Evolutionary conservation across 1,140 invertebrate species (phyloP).

Genomic region (Acromyrmex echinatior): DNA sequence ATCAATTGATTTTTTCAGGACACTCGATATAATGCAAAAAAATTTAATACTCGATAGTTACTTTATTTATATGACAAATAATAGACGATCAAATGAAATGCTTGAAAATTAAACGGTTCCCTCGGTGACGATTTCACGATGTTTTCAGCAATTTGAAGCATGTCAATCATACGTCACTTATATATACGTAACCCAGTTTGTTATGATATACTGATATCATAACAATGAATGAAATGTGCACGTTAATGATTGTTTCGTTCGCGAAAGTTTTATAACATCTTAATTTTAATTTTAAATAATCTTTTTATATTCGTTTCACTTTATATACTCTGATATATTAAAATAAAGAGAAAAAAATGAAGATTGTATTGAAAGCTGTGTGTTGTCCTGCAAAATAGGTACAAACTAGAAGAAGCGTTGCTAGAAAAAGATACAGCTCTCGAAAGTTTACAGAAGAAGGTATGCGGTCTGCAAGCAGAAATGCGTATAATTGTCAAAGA

Average conservation of each 20-base stretch:
- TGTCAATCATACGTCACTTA: conserved; percentile 41
- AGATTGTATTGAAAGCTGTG: not conserved
- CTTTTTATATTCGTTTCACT: not conserved
- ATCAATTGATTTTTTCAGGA: conserved; percentile 8
- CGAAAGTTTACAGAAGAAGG: conserved; percentile 85
- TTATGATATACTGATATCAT: conserved; percentile 14
- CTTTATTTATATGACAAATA: conserved; percentile 25
- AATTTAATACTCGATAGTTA: conserved; percentile 7
- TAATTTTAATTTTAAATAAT: not conserved
- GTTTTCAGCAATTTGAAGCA: conserved; percentile 42
- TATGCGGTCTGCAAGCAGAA: conserved; percentile 85
- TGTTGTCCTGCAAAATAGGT: conserved; percentile 81
- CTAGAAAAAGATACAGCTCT: conserved; percentile 85
- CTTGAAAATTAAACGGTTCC: conserved; percentile 57
- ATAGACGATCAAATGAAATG: conserved; percentile 48
- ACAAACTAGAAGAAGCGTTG: conserved; percentile 86
- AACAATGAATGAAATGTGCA: conserved; percentile 29
- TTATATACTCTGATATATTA: not conserved
- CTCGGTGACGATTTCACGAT: conserved; percentile 58
- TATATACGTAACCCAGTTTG: not conserved
- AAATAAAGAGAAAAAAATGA: not conserved
- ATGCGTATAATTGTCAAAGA: conserved; percentile 82
- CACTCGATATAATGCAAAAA: not conserved
- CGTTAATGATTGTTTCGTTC: not conserved
- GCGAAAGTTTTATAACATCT: conserved; percentile 29